Base-by-base conservation (phyloP, 2,113 vertebrate species). In the Heliornis fulica region DNA sequence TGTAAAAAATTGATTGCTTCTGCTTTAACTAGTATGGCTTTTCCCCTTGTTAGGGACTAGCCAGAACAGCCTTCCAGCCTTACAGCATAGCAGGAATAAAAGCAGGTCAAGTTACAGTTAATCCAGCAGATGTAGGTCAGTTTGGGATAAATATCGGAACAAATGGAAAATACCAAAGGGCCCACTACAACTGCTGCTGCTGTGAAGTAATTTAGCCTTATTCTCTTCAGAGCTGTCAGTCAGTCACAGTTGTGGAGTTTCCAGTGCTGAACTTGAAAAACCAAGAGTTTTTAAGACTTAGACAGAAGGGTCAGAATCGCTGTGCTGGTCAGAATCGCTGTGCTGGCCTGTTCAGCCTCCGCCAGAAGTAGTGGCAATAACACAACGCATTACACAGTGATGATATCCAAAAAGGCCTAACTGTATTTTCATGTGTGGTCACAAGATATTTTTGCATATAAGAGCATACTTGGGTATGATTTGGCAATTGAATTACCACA, bases 111-210 rank as follows among this genome's bases (percentile, higher is more conserved):
- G 89, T 92, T 91, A 80, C 86, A 81, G 95, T 93, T 98, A 98
- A 98, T 98, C 97, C 96, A 91, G 91, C 89, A 97, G 97, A 98
- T 98, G 97, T 98, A 98, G 98, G 98, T 98, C 98, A 98, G 94
- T 94, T 97, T 95, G 87, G 97, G 97, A 98, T 98, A 98, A 97
- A 95, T 96, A 96, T 95, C 54, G 9, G 96, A 96, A 95, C 96
- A 97, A 91, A 97, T 75, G 81, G 94, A 96, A 92, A 97, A 97
- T 94, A 94, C 70, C 36, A 72, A 96, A 96, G 90, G 71, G 89
- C 83, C 88, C 82, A 71, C 91, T 93, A 78, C 77, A 91, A 91
- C 76, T 70, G 94, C 87, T 93, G 83, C 59, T 93, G 83, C 59
- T 94, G 79, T 68, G 94, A 96, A 83, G 84, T 85, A 90, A 96